Conservation (phyloP, 2,888 invertebrate genomes). For the Nipponacmea schrenckii region DNA sequence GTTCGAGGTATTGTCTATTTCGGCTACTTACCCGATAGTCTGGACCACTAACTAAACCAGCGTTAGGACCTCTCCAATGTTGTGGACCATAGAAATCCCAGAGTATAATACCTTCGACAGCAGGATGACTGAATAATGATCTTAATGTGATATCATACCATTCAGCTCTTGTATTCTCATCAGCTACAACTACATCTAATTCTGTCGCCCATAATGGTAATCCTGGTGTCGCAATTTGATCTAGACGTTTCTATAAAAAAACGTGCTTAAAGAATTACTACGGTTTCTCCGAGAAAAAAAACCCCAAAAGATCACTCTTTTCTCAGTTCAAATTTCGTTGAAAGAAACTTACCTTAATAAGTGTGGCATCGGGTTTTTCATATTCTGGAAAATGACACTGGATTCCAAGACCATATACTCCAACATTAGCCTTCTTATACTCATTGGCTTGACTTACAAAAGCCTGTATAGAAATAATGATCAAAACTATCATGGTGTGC, state of each 20-base stretch:
- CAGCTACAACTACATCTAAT: conserved; percentile 13
- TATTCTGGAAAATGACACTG: conserved; percentile 37
- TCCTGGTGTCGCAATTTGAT: conserved; percentile 16
- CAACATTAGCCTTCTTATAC: conserved; percentile 33
- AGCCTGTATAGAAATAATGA: conserved; percentile 24
- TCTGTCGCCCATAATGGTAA: conserved; percentile 28
- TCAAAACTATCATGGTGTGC: too few species aligned
- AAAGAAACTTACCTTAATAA: conserved; percentile 23
- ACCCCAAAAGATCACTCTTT: too few species aligned
- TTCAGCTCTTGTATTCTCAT: conserved; percentile 26
- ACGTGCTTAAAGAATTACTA: too few species aligned
- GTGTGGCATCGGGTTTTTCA: conserved; percentile 14
- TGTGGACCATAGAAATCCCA: conserved; percentile 47
- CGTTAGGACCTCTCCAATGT: conserved; percentile 22
- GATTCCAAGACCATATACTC: conserved; percentile 38
- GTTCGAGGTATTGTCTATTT: too few species aligned
- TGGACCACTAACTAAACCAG: conserved; percentile 38
- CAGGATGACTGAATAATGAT: conserved; percentile 32
- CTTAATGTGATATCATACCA: conserved; percentile 33
- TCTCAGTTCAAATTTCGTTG: too few species aligned
- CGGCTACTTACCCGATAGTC: conserved; percentile 32
- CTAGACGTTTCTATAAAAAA: conserved; percentile 20
- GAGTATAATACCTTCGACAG: conserved; percentile 37
- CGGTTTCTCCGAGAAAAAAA: too few species aligned
- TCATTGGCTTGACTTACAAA: conserved; percentile 34